phyloP scores from a whole-genome alignment of 2,797 vertebrate genomes.

The Aldrovandia affinis region DNA sequence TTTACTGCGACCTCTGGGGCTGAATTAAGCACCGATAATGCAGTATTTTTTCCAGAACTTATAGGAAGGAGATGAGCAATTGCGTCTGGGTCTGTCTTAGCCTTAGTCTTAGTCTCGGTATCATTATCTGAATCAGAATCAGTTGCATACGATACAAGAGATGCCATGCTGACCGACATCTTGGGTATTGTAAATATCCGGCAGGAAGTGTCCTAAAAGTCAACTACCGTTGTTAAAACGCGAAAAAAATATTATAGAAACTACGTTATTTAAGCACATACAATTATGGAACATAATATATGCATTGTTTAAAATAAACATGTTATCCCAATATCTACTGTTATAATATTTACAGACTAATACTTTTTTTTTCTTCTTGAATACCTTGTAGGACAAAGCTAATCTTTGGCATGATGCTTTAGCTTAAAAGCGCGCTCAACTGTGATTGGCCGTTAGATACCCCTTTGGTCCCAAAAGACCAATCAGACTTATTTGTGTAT shows the following conservation, averaged over 20 bases:
- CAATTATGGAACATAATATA: not conserved
- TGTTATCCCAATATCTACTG: not conserved
- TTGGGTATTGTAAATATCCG: slow-evolving; percentile 72
- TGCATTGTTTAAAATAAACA: not conserved
- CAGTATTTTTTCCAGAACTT: slow-evolving; percentile 49
- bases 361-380: slow-evolving; percentile 18
- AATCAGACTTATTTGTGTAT: not conserved
- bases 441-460: not conserved
- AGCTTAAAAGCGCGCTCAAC: slow-evolving; percentile 6
- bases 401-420: not conserved
- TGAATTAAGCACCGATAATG: slow-evolving; percentile 78
- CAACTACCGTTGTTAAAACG: not conserved
- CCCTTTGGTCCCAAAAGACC: not conserved
- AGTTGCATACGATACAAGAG: slow-evolving; percentile 87
- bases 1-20: slow-evolving; percentile 96
- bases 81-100: slow-evolving; percentile 62
- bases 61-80: slow-evolving; percentile 69
- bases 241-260: not conserved
- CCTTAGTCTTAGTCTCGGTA: slow-evolving; percentile 71
- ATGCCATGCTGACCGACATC: slow-evolving; percentile 83
- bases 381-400: slow-evolving; percentile 44
- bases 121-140: slow-evolving; percentile 89
- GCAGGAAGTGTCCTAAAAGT: slow-evolving; percentile 41
- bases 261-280: not conserved
- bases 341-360: not conserved